These are phyloP conservation scores for Sorex araneus DNA, from an alignment of 2,113 vertebrate species.

Conservation along the genomic window DNA sequence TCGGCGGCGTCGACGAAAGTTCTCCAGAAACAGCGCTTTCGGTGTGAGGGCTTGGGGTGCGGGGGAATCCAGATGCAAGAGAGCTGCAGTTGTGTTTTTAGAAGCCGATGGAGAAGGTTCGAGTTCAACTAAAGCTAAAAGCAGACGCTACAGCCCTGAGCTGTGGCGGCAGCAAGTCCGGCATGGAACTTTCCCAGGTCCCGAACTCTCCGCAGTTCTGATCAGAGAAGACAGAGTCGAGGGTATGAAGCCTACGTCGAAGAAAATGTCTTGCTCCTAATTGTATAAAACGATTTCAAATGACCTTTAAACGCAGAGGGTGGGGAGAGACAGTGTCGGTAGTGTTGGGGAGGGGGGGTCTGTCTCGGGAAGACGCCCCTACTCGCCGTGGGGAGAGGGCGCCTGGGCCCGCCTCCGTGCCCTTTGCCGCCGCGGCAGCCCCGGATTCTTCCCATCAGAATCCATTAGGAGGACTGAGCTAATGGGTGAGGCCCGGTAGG, in stretches of 20 bases:
- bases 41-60: background rate
- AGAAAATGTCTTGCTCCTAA: constrained; percentile 57
- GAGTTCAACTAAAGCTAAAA: constrained; percentile 1
- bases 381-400: too few relatives aligned
- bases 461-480: background rate
- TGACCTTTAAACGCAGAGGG: background rate
- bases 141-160: background rate
- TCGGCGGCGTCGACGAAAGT: background rate
- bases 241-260: background rate
- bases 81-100: background rate
- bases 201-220: background rate
- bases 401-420: background rate
- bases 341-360: background rate
- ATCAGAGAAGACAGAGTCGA: background rate
- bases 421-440: background rate
- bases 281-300: background rate
- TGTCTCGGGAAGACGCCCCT: background rate
- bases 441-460: background rate
- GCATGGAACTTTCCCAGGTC: background rate
- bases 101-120: background rate
- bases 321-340: background rate
- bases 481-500: background rate
- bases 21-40: background rate
- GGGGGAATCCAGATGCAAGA: background rate
- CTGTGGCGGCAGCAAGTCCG: background rate